Conservation (phyloP, 2,113 vertebrate genomes). For the Rhineura floridana region DNA sequence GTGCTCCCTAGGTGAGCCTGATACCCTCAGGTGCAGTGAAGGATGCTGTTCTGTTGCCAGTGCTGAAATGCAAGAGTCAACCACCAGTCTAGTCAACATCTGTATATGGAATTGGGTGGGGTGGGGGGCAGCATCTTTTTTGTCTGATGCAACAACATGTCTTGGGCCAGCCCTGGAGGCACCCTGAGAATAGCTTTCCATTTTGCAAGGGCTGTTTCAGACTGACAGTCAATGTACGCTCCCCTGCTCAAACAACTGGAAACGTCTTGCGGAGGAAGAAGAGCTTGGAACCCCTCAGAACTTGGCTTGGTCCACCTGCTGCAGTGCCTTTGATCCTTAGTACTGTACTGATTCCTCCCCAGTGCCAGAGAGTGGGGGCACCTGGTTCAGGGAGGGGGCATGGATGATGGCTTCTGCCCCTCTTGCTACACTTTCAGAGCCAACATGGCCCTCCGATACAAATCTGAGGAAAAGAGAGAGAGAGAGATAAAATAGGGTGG, state of each 20-base stretch:
- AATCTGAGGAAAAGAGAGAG: constrained; percentile 69
- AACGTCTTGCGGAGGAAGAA: not conserved
- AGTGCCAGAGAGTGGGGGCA: no score
- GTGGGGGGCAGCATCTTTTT: no score
- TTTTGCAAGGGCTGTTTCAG: not conserved
- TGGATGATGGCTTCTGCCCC: constrained; percentile 52
- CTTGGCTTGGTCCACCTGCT: not conserved
- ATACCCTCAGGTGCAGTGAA: no score
- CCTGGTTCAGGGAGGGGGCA: constrained; percentile 38
- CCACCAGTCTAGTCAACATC: no score
- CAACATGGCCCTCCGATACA: constrained; percentile 87
- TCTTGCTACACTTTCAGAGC: constrained; percentile 86
- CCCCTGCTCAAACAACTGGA: not conserved
- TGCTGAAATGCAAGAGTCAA: no score
- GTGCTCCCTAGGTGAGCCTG: no score
- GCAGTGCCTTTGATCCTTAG: no score
- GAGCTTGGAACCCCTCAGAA: not conserved
- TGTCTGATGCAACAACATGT: no score
- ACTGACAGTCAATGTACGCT: not conserved
- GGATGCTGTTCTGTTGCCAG: no score
- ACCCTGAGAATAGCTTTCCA: no score
- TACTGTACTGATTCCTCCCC: not conserved
- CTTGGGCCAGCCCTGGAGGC: no score
- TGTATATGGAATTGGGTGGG: no score
- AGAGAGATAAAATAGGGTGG: not conserved